These are phyloP conservation scores for Amphiprion percula DNA, from an alignment of 2,113 vertebrate genomes.

Conservation along the genomic window DNA sequence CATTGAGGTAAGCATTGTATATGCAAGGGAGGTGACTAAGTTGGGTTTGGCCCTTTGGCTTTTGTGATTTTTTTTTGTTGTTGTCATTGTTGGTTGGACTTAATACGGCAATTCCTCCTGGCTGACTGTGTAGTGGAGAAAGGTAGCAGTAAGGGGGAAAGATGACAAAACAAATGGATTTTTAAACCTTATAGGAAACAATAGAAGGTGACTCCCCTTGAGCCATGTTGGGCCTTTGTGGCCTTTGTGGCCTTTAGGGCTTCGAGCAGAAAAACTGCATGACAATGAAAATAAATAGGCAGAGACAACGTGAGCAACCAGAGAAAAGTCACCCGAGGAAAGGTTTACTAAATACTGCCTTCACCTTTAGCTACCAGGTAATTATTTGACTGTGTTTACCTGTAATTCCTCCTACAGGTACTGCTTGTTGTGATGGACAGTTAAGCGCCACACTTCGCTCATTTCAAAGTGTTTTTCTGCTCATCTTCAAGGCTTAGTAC, in stretches of 20 bases:
- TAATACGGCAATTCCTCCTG: slow-evolving; percentile 75
- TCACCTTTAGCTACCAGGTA: neutral
- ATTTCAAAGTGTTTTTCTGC: neutral
- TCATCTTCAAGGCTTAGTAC: slow-evolving; percentile 16
- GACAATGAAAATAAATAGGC: slow-evolving; percentile 66
- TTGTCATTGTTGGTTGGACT: slow-evolving; percentile 81
- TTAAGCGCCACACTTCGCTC: neutral
- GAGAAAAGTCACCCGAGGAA: slow-evolving; percentile 19
- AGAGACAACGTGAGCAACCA: slow-evolving; percentile 7
- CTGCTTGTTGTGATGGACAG: neutral
- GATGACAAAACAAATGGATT: slow-evolving; percentile 61
- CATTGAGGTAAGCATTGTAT: slow-evolving; percentile 79
- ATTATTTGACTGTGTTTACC: neutral
- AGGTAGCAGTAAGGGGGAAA: slow-evolving; percentile 54
- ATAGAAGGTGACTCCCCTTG: slow-evolving; percentile 64
- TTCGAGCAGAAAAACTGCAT: slow-evolving; percentile 56
- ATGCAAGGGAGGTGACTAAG: slow-evolving; percentile 69
- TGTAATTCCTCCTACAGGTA: neutral
- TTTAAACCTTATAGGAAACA: slow-evolving; percentile 71
- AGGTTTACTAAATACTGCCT: slow-evolving; percentile 5
- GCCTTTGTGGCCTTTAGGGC: slow-evolving; percentile 64
- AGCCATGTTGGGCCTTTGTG: slow-evolving; percentile 41
- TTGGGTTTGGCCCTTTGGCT: slow-evolving; percentile 68
- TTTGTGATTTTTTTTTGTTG: slow-evolving; percentile 82
- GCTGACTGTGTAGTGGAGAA: slow-evolving; percentile 52